Evolutionary conservation across 2,113 vertebrate species (phyloP), one percentile per base, ranked within the genome.

Genomic region (Ammodytes marinus): DNA sequence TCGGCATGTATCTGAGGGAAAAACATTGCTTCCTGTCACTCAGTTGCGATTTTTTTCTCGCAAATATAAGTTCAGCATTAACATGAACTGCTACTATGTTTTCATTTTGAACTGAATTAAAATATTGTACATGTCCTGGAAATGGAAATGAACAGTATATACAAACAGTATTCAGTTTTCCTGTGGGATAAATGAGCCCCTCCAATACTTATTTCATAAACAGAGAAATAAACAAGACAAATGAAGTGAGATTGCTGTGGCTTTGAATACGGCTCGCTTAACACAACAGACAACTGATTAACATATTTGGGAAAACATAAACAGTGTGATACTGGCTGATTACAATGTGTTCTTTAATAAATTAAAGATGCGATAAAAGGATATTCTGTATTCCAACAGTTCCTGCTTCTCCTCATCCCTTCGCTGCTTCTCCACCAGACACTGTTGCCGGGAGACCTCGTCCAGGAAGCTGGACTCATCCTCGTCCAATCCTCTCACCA

Each of bases 401-500:
- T 99, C 97, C 82, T 96, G 95, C 86, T 95, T 93, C 63, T 99
- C 98, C 85, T 99, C 98, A 58, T 99, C 98, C 88, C 97, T 95
- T 66, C 97, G 95, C n/a, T 97, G 97, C 88, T 98, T 99, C 93
- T 99, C 98, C 66, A 99, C 91, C 69, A 99, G 95, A 69, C 95
- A 93, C 87, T 99, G 98, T 93, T 99, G 97, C 87, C 96, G 97
- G 91, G 98, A 99, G 89, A 99, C 97, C 92, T 99, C 98, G 72
- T 98, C 97, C 88, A 99, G 96, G 93, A 99, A 99, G 92, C 96
- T 95, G 1, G 93, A 94, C 94, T 99, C 98, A 63, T 99, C 98
- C 91, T 99, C 97, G 39, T 99, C 97, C 91, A 99, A 95, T 81
- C 98, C 97, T 93, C 97, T 97, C 68, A 99, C 98, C 98, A 99